phyloP scores from a whole-genome alignment of 2,113 vertebrate species.

The Damaliscus lunatus region DNA sequence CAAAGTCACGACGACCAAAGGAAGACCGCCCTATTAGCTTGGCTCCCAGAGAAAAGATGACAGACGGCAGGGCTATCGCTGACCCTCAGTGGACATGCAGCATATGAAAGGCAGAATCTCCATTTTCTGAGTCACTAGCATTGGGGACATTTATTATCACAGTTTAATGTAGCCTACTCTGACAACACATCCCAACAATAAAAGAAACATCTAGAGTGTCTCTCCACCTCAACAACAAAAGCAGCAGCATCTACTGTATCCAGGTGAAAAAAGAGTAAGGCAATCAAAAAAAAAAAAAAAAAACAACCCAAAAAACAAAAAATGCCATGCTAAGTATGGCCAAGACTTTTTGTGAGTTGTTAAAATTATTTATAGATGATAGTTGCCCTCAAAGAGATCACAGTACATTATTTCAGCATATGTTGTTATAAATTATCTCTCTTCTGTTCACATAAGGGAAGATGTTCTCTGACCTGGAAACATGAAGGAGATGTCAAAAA shows the following conservation, averaged over 20 bases:
- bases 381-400: slow-evolving; percentile 47
- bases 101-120: neutral
- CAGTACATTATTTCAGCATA: slow-evolving; percentile 52
- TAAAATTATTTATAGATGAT: slow-evolving; percentile 60
- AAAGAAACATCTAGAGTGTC: neutral
- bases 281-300: neutral
- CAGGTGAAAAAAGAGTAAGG: neutral
- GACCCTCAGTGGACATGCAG: neutral
- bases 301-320: neutral
- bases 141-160: neutral
- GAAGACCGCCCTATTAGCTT: neutral
- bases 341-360: slow-evolving; percentile 7
- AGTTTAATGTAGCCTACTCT: neutral
- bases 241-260: neutral
- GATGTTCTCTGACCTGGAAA: slow-evolving; percentile 53
- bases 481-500: slow-evolving; percentile 49
- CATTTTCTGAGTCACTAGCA: neutral
- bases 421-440: slow-evolving; percentile 47
- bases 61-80: neutral
- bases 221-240: neutral
- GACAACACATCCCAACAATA: neutral
- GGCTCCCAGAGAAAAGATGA: neutral
- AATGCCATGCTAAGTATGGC: neutral
- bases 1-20: neutral
- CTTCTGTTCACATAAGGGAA: slow-evolving; percentile 2